These are phyloP conservation scores for Drosophila grimshawi DNA, from an alignment of 1,140 invertebrate genomes.

Conservation along the genomic window DNA sequence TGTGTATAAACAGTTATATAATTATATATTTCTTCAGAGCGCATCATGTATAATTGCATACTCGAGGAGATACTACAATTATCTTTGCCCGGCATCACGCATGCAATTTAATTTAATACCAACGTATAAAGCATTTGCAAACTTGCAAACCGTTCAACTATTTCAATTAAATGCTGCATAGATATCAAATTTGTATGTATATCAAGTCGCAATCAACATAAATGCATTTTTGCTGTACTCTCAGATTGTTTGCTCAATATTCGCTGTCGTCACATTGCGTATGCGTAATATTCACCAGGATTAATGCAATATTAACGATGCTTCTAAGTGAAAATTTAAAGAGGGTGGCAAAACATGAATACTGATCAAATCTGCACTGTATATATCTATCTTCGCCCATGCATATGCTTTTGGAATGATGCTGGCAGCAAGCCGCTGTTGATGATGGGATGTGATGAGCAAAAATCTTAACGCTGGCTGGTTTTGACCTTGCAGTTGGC, in stretches of 20 bases:
- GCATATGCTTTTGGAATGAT: slow-evolving; percentile 26
- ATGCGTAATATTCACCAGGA: slow-evolving; percentile 69
- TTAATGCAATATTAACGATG: slow-evolving; percentile 65
- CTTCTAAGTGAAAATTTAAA: slow-evolving; percentile 4
- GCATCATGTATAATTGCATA: slow-evolving; percentile 38
- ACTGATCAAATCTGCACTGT: slow-evolving; percentile 21
- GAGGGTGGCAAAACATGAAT: background rate
- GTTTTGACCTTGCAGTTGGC: slow-evolving; percentile 43
- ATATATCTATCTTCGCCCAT: slow-evolving; percentile 26
- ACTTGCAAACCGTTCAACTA: background rate
- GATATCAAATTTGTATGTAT: slow-evolving; percentile 38
- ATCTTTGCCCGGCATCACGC: slow-evolving; percentile 10
- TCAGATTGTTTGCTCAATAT: slow-evolving; percentile 44
- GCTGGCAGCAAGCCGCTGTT: background rate
- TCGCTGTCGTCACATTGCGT: slow-evolving; percentile 38
- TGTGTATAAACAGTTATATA: background rate
- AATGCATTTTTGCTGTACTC: slow-evolving; percentile 27
- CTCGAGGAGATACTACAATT: background rate
- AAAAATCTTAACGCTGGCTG: background rate
- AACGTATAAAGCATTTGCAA: slow-evolving; percentile 4
- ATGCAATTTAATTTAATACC: slow-evolving; percentile 56
- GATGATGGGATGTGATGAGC: slow-evolving; percentile 34
- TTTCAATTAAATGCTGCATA: slow-evolving; percentile 35
- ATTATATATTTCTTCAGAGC: background rate
- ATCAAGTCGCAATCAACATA: slow-evolving; percentile 57